Base-by-base conservation (phyloP, 2,797 vertebrate genomes). In the Triplophysa bombifrons region DNA sequence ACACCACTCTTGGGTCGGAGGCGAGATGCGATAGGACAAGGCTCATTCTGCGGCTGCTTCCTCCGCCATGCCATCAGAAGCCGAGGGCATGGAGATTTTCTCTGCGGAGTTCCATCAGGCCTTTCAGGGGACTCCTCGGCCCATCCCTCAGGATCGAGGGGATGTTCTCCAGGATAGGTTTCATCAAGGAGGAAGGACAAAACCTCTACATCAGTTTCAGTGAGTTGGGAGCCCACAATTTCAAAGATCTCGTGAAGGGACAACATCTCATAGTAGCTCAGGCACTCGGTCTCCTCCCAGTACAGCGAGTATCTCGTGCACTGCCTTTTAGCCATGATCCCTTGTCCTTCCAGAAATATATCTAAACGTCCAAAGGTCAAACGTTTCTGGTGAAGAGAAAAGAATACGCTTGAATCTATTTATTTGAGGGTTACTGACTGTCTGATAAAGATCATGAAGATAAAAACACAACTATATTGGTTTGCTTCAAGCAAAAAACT, bases 281-380 rank as follows among this genome's bases (percentile, higher is more conserved):
- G 87, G 85, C 95, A 96, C 69, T 96, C 95, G 0, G 94, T 95
- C 90, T 97, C 96, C 82, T 96, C 95, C 95, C 95, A 97, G 84
- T 88, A 84, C 55, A 93, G 88, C 7, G 90, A 90, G 72, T 91
- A 81, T 3, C 82, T 82, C 17, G 86, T 82, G 76, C 85, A 87
- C 79, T 86, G 84, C 9, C 83, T 75, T 14, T 88, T 71, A 34
- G 92, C 90, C 94, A 95, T 92, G 20, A 25, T 82, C 53, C 46
- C 34, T 55, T 38, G 61, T 41, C 12, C 38, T 71, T n/a, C 27
- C 34, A 76, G 30, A 6, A 61, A 8, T 76, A 41, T 70, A n/a
- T 64, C 16, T 76, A 68, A 27, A 7, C 77, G n/a, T 75, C 72
- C 6, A 63, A 82, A 60, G 46, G 8, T 51, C 30, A 41, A 61